phyloP scores from a whole-genome alignment of 2,888 invertebrate species.

The Chironomus tentans region DNA sequence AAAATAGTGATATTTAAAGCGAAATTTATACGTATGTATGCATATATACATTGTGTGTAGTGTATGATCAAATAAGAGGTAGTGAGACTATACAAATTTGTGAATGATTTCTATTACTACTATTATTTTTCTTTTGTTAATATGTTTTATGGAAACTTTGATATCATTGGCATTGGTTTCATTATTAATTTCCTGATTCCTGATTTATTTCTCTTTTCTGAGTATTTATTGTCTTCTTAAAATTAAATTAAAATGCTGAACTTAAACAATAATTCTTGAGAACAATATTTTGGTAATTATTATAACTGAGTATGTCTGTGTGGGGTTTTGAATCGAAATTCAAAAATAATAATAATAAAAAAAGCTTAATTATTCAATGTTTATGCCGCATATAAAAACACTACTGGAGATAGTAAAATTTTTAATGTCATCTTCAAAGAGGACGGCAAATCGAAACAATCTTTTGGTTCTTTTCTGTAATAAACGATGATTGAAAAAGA shows the following conservation, averaged over 20 bases:
- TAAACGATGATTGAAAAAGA: slow-evolving; percentile 25
- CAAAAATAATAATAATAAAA: not conserved
- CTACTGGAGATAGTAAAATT: slow-evolving; percentile 65
- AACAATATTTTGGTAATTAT: slow-evolving; percentile 11
- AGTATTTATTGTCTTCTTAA: not conserved
- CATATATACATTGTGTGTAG: not conserved
- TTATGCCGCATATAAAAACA: slow-evolving; percentile 66
- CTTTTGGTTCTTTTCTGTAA: slow-evolving; percentile 29
- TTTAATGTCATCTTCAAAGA: slow-evolving; percentile 68
- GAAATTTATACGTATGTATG: not conserved
- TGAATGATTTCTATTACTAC: no score
- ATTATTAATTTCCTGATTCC: not conserved
- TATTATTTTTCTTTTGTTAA: no score
- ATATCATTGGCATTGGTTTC: slow-evolving; percentile 18
- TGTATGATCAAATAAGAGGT: not conserved
- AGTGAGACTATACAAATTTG: not conserved
- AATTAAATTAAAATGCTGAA: not conserved
- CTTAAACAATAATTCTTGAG: slow-evolving; percentile 22
- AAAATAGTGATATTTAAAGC: slow-evolving; percentile 4
- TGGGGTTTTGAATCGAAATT: not conserved
- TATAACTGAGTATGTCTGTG: not conserved
- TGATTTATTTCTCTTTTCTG: not conserved
- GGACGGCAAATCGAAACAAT: slow-evolving; percentile 41
- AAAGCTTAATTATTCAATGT: not conserved
- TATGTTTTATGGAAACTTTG: not conserved